Base-by-base conservation (phyloP, 2,888 invertebrate species). In the Brachyptera risi region DNA sequence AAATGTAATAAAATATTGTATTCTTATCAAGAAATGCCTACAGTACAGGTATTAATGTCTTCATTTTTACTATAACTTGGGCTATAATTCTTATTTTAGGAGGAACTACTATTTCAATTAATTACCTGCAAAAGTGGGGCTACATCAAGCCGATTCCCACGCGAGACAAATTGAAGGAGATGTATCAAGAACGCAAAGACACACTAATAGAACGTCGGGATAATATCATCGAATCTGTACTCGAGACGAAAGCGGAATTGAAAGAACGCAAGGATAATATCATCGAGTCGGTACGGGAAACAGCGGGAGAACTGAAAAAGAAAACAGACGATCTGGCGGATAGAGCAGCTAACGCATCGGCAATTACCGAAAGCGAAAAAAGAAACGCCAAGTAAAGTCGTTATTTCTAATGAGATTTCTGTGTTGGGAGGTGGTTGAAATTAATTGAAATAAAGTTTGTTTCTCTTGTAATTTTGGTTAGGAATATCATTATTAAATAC, bases 41-140 rank as follows among this genome's bases (percentile, higher is more conserved):
- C 26, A 31, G 7, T 1, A 35, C 13, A 5, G 3, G 21, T 23
- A 13, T 1, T 37, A 3, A 23, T 13, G 31, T 60, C 49, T 51
- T 56, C 21, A 19, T n/a, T 37, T 13, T 27, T 37, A 15, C 23
- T 31, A 54, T 40, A 47, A 21, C 27, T n/a, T n/a, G n/a, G n/a
- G n/a, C n/a, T n/a, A n/a, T n/a, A n/a, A n/a, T 61, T 65, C 64
- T 65, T 60, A 62, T 74, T 75, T 23, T 68, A 89, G 91, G 90
- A 68, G 91, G 92, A 49, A 94, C 96, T 19, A 94, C 94, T 17
- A 75, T 88, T 71, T 85, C 90, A 5, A 94, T 96, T 61, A 91
- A 84, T 69, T 88, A 87, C 70, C 78, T 96, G 66, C 87, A 85
- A 68, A 82, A 83, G 68, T 81, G 85, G 73, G 96, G 96, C 56